Evolutionary conservation across 2,113 vertebrate genomes (phyloP).

Genomic region (Erythrocercus mccallii): DNA sequence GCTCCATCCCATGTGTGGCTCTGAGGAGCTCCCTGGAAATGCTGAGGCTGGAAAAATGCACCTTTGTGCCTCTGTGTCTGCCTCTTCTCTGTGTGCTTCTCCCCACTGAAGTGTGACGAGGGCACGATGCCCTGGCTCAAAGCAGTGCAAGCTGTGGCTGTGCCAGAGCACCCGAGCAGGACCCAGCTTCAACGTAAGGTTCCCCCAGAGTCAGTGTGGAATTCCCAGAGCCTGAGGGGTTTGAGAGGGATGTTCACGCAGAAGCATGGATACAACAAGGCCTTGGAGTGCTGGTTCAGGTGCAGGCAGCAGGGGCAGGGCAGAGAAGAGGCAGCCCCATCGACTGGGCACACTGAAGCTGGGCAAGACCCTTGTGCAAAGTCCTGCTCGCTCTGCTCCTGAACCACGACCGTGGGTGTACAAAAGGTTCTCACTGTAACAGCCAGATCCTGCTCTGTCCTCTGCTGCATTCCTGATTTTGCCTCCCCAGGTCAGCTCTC

Average conservation of each 20-base stretch:
- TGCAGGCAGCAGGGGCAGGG: background rate
- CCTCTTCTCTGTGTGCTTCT: background rate
- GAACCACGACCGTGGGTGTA: fast-evolving
- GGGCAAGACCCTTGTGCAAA: background rate
- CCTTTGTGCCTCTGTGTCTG: background rate
- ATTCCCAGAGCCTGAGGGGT: background rate
- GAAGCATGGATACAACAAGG: background rate
- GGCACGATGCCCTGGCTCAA: background rate
- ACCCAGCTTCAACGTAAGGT: background rate
- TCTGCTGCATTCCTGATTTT: background rate
- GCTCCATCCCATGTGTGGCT: fast-evolving
- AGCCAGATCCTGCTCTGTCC: background rate
- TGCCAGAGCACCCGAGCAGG: background rate
- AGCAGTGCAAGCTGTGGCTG: background rate
- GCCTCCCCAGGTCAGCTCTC: background rate
- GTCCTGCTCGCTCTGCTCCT: background rate
- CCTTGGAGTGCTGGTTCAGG: background rate
- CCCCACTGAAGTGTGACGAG: background rate
- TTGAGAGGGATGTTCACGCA: background rate
- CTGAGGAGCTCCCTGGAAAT: background rate
- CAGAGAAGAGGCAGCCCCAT: background rate
- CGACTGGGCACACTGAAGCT: fast-evolving
- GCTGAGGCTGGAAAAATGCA: background rate
- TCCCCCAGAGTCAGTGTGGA: background rate
- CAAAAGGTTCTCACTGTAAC: background rate